Evolutionary conservation across 2,888 invertebrate genomes (phyloP), one percentile per base, ranked within the genome.

Genomic region (Dichetophora obliterata): DNA sequence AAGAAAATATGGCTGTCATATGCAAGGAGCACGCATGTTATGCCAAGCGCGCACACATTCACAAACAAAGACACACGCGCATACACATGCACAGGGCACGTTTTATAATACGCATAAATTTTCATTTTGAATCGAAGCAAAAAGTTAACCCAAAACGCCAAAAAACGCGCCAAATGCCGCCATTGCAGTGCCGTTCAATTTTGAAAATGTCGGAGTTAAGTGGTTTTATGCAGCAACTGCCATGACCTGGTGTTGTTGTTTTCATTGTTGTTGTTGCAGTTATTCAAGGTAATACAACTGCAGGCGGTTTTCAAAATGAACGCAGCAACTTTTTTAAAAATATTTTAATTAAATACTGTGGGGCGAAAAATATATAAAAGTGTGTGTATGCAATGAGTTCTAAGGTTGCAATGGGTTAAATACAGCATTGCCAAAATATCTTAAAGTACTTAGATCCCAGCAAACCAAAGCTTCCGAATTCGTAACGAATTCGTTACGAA

Each of bases 1-100:
- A 27, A 61, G 27, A 61, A 65, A 65, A 65, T 34, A 34, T 65
- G 65, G 34, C 37, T 65, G 65, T 34, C 34, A 65, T 65, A 65
- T 65, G 37, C 34, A 65, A 34, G 6, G 24, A 8, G 57, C 57
- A 37, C 37, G 37, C 37, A 37, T 37, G 57, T 57, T 19, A 24
- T 54, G 54, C 4, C 2, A 63, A 31, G 2, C 61, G 11, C 65
- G 37, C 8, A 43, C 34, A 34, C 19, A 27, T 34, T 19, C 68
- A 27, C 48, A 14, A 48, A 68, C 22, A 19, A 22, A 22, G 24
- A 16, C 11, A n/a, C 14, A 27, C 2, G 11, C 34, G 34, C 16
- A 57, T 5, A 6, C 63, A 63, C 27, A 14, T 34, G 3, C n/a
- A 6, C 6, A 16, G 22, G 19, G 19, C 19, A 54, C 22, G 54